Evolutionary conservation across 2,888 invertebrate genomes (phyloP), one percentile per base, ranked within the genome.

Genomic region (Nysson spinosus): DNA sequence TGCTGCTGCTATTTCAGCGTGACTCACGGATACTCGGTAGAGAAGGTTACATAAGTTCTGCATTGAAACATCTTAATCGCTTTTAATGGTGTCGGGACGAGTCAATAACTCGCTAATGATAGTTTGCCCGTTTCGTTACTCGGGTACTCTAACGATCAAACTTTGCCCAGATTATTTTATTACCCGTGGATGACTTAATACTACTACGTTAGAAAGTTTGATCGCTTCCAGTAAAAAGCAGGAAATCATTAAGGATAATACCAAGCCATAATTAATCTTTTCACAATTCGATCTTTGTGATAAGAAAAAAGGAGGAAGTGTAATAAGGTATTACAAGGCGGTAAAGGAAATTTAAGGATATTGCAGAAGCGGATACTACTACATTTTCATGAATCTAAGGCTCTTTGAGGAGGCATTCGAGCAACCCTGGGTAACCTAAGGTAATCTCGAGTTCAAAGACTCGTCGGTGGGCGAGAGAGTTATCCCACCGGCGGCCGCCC

Each of bases 401-500:
- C 37, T 35, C 46, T 14, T 14, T 30, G 56, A 54, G 50, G 51
- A 46, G 35, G 55, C 32, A 40, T 40, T 50, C 50, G 19, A 52
- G 50, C 43, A 20, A 64, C 24, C 49, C 35, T 42, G 26, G 49
- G 57, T 26, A 26, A 42, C 22, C 50, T 34, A 58, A 61, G 65
- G 61, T 69, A 68, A 72, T 68, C 58, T 56, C 51, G 75, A 62
- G 73, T 69, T 57, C 57, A 55, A 61, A 76, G 72, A 64, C 58
- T 65, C 56, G 64, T 68, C 61, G 61, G 73, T 65, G 68, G 62
- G 68, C 71, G 71, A 74, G 57, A 74, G 62, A 65, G 68, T 64
- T 72, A 73, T 65, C 68, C 73, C 61, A 65, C 61, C 72, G 64
- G 67, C 65, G 72, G 67, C 72, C 69, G 61, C 67, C 72, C 77